Percentiles rank a stretch among this genome's conserved stretches.
These are phyloP conservation scores for Passerculus sandwichensis DNA, from an alignment of 2,797 vertebrate species.

Conservation along the genomic window DNA sequence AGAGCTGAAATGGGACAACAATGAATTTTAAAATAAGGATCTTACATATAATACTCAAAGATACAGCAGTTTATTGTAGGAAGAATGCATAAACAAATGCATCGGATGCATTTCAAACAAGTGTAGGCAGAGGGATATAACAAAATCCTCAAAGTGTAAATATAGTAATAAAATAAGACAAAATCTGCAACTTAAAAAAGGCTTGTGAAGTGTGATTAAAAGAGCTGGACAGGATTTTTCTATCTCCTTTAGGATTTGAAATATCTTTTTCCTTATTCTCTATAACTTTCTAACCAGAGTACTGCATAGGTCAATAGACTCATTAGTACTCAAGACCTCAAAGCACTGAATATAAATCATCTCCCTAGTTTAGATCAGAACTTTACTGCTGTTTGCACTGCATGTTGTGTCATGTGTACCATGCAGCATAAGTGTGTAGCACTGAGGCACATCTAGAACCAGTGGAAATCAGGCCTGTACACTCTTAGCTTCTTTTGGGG, in stretches of 20 bases:
- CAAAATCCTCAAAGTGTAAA: neutral
- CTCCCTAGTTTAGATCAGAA: neutral
- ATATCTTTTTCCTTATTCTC: neutral
- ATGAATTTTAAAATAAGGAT: neutral
- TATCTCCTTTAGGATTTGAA: neutral
- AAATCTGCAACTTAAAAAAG: neutral
- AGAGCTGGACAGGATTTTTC: neutral
- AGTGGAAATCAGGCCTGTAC: neutral
- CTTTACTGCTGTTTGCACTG: neutral
- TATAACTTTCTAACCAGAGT: neutral
- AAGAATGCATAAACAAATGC: neutral
- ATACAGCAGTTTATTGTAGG: neutral
- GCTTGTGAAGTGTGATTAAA: neutral
- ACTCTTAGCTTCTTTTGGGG: neutral
- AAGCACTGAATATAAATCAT: neutral
- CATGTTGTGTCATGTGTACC: too few species aligned
- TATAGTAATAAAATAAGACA: neutral
- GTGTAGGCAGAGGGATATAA: neutral
- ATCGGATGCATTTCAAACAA: neutral
- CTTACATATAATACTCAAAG: neutral
- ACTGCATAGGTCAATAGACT: neutral
- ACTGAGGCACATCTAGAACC: neutral
- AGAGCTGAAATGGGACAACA: neutral
- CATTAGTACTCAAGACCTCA: neutral
- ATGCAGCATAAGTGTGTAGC: accelerated